Evolutionary conservation across 2,113 vertebrate species (phyloP), one percentile per base, ranked within the genome.

Genomic region (Periophthalmus modestus): DNA sequence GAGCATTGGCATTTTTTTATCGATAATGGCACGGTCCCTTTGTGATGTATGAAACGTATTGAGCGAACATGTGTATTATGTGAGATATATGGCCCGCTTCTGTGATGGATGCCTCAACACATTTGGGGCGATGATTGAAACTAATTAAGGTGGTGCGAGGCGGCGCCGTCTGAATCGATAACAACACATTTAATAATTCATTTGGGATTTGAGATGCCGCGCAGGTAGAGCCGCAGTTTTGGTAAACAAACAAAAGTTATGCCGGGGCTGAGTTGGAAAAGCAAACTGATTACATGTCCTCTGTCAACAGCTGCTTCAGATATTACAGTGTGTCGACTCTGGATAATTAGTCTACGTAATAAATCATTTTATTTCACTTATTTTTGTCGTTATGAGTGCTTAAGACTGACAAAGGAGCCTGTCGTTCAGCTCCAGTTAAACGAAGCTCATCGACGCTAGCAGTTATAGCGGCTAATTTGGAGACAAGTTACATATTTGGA

Each of bases 131-230:
- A 48, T 67, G 66, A 67, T 28, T 43, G 39, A 21, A 67, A 67
- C 13, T 67, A 67, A 67, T 67, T 67, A 67, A 67, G 46, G 66
- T 48, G 39, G 66, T 28, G 66, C 43, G 23, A 33, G 21, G 21
- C 46, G 21, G 66, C 39, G 13, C 43, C 48, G 66, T 43, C n/a
- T 13, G 46, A 67, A 67, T 67, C 66, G 24, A 67, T 67, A 67
- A 47, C n/a, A 67, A 67, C 66, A 67, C 46, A 48, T 67, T 67
- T 47, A 67, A 67, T 67, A 48, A 67, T 48, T 67, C 46, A 67
- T 67, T 67, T 67, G 66, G 21, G 46, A 13, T 67, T 67, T 48
- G 21, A 48, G 66, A 47, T 48, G 39, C 66, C 24, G n/a, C 14
- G 4, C 43, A 23, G 66, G 66, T 48, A 67, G 39, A 46, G 18